phyloP scores from a whole-genome alignment of 2,113 vertebrate genomes.

The Baryphthengus martii region DNA sequence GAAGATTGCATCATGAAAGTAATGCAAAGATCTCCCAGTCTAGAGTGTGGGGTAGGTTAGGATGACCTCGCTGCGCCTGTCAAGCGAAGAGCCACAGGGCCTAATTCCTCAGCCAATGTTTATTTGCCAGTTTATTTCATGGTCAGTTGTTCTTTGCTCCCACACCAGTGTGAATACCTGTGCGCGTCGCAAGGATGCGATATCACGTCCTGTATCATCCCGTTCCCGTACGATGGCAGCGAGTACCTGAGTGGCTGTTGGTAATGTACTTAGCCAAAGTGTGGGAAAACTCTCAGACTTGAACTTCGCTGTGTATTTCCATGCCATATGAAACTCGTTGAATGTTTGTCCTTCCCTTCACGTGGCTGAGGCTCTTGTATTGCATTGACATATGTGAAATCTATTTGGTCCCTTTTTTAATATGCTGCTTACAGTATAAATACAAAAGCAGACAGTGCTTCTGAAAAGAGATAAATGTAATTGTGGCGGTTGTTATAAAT shows the following conservation, averaged over 20 bases:
- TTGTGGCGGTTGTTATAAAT: conserved; percentile 54
- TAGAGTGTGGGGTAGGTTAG: neutral
- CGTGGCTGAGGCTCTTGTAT: conserved; percentile 50
- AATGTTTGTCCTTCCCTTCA: conserved; percentile 51
- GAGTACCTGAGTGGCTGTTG: neutral
- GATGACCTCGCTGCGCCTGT: neutral
- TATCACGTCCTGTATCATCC: neutral
- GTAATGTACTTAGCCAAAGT: conserved; percentile 36
- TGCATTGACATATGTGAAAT: conserved; percentile 48
- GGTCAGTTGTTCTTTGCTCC: neutral
- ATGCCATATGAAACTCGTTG: conserved; percentile 48
- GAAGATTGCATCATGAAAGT: neutral
- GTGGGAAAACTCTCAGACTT: conserved; percentile 55
- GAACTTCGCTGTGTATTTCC: conserved; percentile 29
- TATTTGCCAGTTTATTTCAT: neutral
- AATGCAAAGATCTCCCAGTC: neutral
- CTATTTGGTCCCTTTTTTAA: conserved; percentile 46
- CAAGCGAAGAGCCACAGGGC: neutral
- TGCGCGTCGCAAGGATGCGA: neutral
- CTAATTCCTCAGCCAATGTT: neutral
- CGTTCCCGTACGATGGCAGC: fast-evolving
- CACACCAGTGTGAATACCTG: neutral
- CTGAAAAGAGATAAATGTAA: conserved; percentile 24
- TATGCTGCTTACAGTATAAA: conserved; percentile 41
- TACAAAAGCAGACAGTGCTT: conserved; percentile 53